Conservation (phyloP, 2,888 invertebrate genomes). For the Brachypterus glaber region DNA sequence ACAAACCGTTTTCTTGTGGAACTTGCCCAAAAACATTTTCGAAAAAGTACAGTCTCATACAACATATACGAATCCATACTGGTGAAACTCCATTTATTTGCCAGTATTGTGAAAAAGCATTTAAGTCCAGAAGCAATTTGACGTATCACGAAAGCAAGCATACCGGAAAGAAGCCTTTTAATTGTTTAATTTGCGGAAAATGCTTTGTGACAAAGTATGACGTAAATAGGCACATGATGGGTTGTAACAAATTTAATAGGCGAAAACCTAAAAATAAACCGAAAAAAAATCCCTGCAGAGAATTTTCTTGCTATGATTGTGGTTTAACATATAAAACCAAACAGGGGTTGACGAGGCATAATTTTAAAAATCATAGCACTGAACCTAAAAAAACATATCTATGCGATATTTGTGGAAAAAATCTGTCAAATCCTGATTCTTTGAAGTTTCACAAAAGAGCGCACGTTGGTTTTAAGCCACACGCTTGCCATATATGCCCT, state of each 20-base stretch:
- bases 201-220: slow-evolving; percentile 38
- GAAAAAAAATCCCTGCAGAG: too few relatives aligned
- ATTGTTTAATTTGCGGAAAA: slow-evolving; percentile 48
- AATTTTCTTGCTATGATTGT: too few relatives aligned
- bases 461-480: slow-evolving; percentile 47
- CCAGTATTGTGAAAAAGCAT: slow-evolving; percentile 27
- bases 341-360: slow-evolving; percentile 32
- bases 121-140: slow-evolving; percentile 28
- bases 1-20: slow-evolving; percentile 46
- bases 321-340: slow-evolving; percentile 35
- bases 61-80: slow-evolving; percentile 27
- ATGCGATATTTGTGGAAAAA: slow-evolving; percentile 51
- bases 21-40: slow-evolving; percentile 46
- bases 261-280: too few relatives aligned
- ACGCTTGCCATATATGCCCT: slow-evolving; percentile 31
- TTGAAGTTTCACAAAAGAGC: slow-evolving; percentile 45
- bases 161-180: slow-evolving; percentile 29
- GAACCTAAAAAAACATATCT: slow-evolving; percentile 35
- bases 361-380: slow-evolving; percentile 41
- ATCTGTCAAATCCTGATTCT: slow-evolving; percentile 43
- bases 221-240: slow-evolving; percentile 25
- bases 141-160: slow-evolving; percentile 29
- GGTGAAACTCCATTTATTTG: slow-evolving; percentile 30
- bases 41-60: slow-evolving; percentile 41
- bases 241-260: too few relatives aligned